Percentiles rank a stretch among this genome's conserved stretches.
These are phyloP conservation scores for Pavo muticus DNA, from an alignment of 2,113 vertebrate species.

Conservation along the genomic window DNA sequence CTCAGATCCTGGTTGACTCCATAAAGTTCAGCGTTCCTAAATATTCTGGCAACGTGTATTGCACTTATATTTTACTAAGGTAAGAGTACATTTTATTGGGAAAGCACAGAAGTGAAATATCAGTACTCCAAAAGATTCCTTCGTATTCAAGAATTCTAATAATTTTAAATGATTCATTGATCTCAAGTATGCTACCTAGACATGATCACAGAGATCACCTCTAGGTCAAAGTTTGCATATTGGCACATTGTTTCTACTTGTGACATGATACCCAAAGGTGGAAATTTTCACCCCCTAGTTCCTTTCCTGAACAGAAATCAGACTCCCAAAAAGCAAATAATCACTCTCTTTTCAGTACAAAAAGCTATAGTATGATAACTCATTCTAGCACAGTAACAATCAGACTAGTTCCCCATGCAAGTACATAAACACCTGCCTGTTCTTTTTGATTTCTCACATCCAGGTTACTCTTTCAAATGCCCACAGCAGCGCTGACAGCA, in stretches of 20 bases:
- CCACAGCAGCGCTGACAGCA: not conserved
- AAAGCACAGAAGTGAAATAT: not conserved
- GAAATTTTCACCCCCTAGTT: not conserved
- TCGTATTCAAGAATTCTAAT: not conserved
- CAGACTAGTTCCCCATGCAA: not conserved
- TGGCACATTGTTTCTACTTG: not conserved
- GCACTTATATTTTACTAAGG: not conserved
- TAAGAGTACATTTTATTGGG: not conserved
- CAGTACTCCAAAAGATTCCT: not conserved
- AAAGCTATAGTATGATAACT: not conserved
- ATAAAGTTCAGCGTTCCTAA: conserved; percentile 1
- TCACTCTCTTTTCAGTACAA: not conserved
- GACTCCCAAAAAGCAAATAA: not conserved
- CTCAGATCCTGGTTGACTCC: not conserved
- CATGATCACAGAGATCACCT: not conserved
- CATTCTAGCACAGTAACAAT: not conserved
- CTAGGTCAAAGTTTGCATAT: not conserved
- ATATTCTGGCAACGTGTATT: not conserved
- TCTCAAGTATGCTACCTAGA: not conserved
- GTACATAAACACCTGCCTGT: not conserved
- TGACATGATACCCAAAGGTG: not conserved
- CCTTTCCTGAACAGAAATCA: not conserved
- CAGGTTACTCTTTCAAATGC: not conserved
- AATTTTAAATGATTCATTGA: not conserved
- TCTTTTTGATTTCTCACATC: not conserved